Base-by-base conservation (phyloP, 2,797 vertebrate species). In the Thalassophryne amazonica region DNA sequence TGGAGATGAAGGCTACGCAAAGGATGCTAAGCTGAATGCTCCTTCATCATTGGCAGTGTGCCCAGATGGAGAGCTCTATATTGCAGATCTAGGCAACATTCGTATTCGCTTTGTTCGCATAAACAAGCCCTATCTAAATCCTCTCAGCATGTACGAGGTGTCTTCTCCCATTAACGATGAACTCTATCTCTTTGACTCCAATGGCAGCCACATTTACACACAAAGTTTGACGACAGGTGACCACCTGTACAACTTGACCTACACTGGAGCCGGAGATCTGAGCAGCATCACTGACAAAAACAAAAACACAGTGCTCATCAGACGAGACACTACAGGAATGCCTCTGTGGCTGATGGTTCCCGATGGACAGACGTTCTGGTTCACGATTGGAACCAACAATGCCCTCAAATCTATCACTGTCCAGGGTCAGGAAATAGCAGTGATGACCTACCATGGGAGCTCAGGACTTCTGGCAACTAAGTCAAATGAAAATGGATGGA, bases 401-500 rank as follows among this genome's bases (percentile, higher is more conserved):
- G 96, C 94, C 0, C 93, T 99, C 28, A 98, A 94, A 72, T 94
- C 89, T 1, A 88, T 99, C 0, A 93, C 94, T 1, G 92, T 94
- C 2, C 97, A 98, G 67, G 94, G 95, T 4, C 95, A 95, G 4
- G 96, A 99, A 49, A 69, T 98, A 33, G 94, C 94, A 17, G 86
- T 94, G 69, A 96, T 99, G 95, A 99, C 97, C 0, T 99, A 99
- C 73, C 96, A 99, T 0, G 95, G 96, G 53, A 98, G 89, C 60
- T 96, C 97, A 0, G 95, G 95, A 61, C 93, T 99, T 12, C 90
- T 99, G 3, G 95, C 97, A 16, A 96, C 96, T 4, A 99, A 97
- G 87, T 99, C 93, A 32, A 92, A 98, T 56, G 95, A 99, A 79
- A 94, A 99, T 2, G 95, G 95, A 50, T 99, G 97, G 97, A 98